Base-by-base conservation (phyloP, 2,113 vertebrate species). In the Danionella cerebrum region DNA sequence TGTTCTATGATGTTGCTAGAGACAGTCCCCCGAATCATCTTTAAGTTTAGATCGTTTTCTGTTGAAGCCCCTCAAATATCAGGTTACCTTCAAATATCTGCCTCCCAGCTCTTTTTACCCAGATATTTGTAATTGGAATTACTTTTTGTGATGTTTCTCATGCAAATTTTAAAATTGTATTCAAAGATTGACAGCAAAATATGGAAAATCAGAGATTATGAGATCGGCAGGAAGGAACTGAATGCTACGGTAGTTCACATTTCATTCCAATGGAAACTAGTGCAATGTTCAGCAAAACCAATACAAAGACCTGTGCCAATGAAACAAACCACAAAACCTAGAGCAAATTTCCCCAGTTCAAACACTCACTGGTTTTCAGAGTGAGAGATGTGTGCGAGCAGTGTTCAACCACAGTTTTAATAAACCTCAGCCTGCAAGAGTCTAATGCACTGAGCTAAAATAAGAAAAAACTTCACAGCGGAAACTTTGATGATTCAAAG, bases 401-500 rank as follows among this genome's bases (percentile, higher is more conserved):
- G 24, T 12, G 2, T 44, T 8, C 1, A 44, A 29, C n/a, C n/a
- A n/a, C 13, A 38, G 8, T 7, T 5, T 44, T 38, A 74, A 13
- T 14, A 36, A 42, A 51, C 52, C 59, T 58, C 66, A 57, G 33
- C 11, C 45, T 35, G 52, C 64, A 22, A 31, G 9, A 29, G 29
- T 13, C 5, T 16, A n/a, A 10, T 5, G 42, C 18, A 22, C 6
- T 31, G 29, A 2, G 38, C 64, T 67, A 67, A 60, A 60, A 65
- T 65, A 71, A 71, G 51, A 60, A 25, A 6, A 6, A 11, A 14
- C 42, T 27, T 64, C 51, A 9, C 25, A 36, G 42, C 41, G 65
- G 71, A 73, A 73, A 73, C 50, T 69, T 42, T 39, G 44, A 62
- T 67, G 71, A 73, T 33, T 64, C 57, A 64, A 64, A 69, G 4